A percentile compares a stretch with the other conserved stretches of the same genome.
These are phyloP conservation scores for Sinocyclocheilus anshuiensis DNA, from an alignment of 2,113 vertebrate species.

Conservation along the genomic window DNA sequence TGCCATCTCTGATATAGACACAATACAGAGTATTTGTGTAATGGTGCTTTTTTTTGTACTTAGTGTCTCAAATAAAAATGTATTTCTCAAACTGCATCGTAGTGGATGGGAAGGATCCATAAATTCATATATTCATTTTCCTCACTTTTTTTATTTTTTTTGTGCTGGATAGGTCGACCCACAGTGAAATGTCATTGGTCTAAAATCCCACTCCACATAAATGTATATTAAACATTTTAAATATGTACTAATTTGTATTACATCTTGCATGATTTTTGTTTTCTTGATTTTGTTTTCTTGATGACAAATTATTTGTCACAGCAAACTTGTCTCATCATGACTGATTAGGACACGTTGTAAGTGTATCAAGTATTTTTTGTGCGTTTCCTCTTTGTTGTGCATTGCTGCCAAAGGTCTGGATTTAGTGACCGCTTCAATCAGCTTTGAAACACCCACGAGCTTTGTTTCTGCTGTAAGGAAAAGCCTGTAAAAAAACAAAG, in stretches of 20 bases:
- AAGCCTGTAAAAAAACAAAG: neutral
- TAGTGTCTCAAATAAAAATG: no score
- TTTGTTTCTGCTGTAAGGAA: neutral
- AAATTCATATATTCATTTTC: no score
- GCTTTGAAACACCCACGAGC: neutral
- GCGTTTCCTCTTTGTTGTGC: neutral
- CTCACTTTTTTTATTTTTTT: no score
- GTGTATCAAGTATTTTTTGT: neutral
- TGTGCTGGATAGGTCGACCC: no score
- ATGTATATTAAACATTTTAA: neutral
- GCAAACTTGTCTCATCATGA: neutral
- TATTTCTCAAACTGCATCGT: no score
- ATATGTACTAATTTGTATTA: neutral
- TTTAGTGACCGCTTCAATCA: neutral
- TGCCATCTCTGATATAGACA: no score
- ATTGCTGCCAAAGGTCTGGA: constrained; percentile 14
- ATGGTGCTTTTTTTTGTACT: no score
- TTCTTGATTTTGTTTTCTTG: no score
- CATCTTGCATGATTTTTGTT: neutral
- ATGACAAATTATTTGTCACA: neutral
- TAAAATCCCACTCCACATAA: neutral
- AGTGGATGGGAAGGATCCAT: no score
- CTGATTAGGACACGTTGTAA: neutral
- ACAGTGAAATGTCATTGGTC: neutral
- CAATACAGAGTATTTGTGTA: no score